Percentiles rank a stretch among this genome's conserved stretches.
Evolutionary conservation across 1,140 invertebrate species (phyloP).

Genomic region (Trissolcus basalis): DNA sequence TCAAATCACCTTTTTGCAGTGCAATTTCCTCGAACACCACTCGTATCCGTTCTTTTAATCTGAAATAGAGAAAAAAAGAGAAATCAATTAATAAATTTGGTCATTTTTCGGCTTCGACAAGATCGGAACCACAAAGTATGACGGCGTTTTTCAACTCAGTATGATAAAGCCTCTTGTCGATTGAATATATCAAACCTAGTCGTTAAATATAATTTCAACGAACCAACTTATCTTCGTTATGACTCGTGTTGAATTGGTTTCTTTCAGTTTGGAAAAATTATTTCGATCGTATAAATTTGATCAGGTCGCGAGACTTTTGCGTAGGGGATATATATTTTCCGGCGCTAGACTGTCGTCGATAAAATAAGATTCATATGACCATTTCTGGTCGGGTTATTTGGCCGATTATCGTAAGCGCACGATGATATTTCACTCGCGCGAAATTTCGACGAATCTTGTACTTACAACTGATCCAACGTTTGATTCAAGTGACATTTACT

Average conservation of each 20-base stretch:
- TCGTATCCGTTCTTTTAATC: conserved; percentile 80
- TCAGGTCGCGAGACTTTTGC: conserved; percentile 28
- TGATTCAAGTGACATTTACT: too few species aligned
- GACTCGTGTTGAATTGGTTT: conserved; percentile 39
- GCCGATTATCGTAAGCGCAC: conserved; percentile 43
- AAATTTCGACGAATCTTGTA: conserved; percentile 35
- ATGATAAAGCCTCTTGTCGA: not conserved
- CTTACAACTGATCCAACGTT: conserved; percentile 1
- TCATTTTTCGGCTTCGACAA: too few species aligned
- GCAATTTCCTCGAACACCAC: conserved; percentile 81
- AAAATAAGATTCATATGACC: conserved; percentile 56
- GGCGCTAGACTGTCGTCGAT: conserved; percentile 47
- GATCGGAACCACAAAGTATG: too few species aligned
- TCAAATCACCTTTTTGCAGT: conserved; percentile 81
- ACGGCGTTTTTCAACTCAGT: too few species aligned
- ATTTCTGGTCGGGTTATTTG: conserved; percentile 48
- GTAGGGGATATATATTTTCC: conserved; percentile 48
- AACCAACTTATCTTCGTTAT: conserved; percentile 44
- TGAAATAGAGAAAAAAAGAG: conserved; percentile 71
- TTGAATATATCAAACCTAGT: conserved; percentile 22
- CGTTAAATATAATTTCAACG: conserved; percentile 26
- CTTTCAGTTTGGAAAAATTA: conserved; percentile 57
- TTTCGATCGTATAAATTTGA: conserved; percentile 47
- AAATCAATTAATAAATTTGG: conserved; percentile 10
- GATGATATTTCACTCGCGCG: conserved; percentile 27